Evolutionary conservation across 2,888 invertebrate species (phyloP), one percentile per base, ranked within the genome.

Genomic region (Brachyptera risi): DNA sequence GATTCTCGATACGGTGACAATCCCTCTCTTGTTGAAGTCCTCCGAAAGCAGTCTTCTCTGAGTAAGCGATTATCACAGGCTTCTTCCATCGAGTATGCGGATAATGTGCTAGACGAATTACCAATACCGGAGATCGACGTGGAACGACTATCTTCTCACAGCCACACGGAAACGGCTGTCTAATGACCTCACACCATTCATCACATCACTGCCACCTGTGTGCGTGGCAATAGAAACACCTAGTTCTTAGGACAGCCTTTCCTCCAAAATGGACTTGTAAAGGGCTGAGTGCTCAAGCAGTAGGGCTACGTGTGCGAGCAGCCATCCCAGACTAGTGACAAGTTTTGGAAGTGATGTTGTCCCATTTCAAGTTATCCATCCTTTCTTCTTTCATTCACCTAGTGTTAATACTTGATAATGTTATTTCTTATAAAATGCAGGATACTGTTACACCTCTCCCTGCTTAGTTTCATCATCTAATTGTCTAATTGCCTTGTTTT

Each of bases 111-210:
- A 72, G 91, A 91, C 77, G 86, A 90, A 78, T 83, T 93, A 75
- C 88, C 90, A 79, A 89, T 92, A 76, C 91, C 90, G 73, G 92
- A 93, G 82, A 88, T 93, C 75, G 92, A 92, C 81, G 91, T 92
- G 75, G 93, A 93, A 81, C 87, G 92, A 70, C 85, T 93, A 72
- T 92, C 92, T 74, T 90, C 90, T 73, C 92, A 93, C 83, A 91
- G 90, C 81, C 93, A 94, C 83, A 94, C 93, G 73, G 93, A 94
- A 83, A 93, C 93, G 71, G 93, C 93, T 76, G 93, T 93, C 77
- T 93, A 92, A 75, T 67, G 15, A 23, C 56, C 19, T 15, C 35
- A 56, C 13, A 11, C 19, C 27, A 19, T 49, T 49, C 24, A 24
- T 24, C 49, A 24, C 21, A 24, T 24, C 49, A 49, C 21, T 13